Base-by-base conservation (phyloP, 2,797 vertebrate genomes). In the Anabas testudineus region DNA sequence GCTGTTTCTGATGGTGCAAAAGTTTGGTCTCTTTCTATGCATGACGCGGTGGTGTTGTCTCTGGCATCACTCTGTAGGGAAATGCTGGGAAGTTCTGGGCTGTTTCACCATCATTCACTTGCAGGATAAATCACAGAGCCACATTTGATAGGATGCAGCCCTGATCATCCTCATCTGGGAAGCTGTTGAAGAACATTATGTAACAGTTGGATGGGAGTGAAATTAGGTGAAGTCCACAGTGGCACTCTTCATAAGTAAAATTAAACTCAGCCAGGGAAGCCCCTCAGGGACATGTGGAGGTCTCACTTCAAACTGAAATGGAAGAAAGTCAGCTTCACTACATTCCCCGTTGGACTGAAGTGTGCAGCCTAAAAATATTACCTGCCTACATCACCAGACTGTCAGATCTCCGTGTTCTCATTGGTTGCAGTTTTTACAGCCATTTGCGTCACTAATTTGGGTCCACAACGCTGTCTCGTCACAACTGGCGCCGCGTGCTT, bases 271-370 rank as follows among this genome's bases (percentile, higher is more conserved):
- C 26, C 4, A 49, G 65, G 70, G 55, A 83, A 74, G 61, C 48
- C 71, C 74, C 75, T 63, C 36, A 73, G 83, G 68, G 81, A 74
- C 68, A 55, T 0, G 9, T 58, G 41, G 82, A 80, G 70, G 70
- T 77, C 67, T 80, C 24, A 48, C 68, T 32, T 32, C 57, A 62
- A 8, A 12, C 10, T 61, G 9, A 51, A 16, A 63, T 52, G 22
- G 5, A 39, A 76, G 37, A 58, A 73, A 64, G 34, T 55, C 49
- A 24, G 34, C 34, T 51, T 60, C 55, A 64, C 68, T 63, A 47
- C 47, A 14, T 24, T 48, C 21, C 12, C 41, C 36, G 16, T 15
- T 8, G 24, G 24, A 24, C 8, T 43, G 10, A 21, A 18, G 51
- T 3, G 32, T 5, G 4, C 3, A 19, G 16, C 18, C 8, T 43